Conservation (phyloP, 2,797 vertebrate species). For the Sebastes glaucus region DNA sequence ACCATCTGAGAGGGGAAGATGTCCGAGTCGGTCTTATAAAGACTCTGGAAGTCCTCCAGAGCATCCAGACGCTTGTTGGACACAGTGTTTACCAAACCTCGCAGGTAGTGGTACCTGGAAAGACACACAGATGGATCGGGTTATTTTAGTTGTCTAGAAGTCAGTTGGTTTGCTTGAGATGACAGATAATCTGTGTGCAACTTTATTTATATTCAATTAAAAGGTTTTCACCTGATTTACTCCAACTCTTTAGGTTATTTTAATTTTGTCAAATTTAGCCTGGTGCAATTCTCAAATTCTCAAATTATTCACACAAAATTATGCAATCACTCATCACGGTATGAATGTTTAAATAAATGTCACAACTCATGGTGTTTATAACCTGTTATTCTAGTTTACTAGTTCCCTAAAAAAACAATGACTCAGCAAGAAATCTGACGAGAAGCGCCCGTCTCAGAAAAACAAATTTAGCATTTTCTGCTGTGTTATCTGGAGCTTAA, state of each 20-base stretch:
- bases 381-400: background rate
- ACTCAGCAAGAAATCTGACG: background rate
- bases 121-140: background rate
- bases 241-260: background rate
- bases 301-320: background rate
- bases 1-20: slow-evolving; percentile 94
- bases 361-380: background rate
- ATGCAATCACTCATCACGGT: background rate
- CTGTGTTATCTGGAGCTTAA: background rate
- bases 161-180: background rate
- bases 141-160: background rate
- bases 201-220: background rate
- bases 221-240: background rate
- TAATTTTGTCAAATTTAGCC: background rate
- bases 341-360: background rate
- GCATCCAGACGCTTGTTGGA: slow-evolving; percentile 88
- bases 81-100: slow-evolving; percentile 89
- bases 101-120: slow-evolving; percentile 92
- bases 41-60: slow-evolving; percentile 93
- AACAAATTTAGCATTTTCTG: background rate
- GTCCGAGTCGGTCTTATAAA: slow-evolving; percentile 92
- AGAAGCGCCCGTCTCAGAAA: background rate
- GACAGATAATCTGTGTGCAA: background rate
- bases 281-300: background rate
- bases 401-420: background rate